These are phyloP conservation scores for Chrysoperla carnea DNA, from an alignment of 1,140 invertebrate genomes.

Conservation along the genomic window DNA sequence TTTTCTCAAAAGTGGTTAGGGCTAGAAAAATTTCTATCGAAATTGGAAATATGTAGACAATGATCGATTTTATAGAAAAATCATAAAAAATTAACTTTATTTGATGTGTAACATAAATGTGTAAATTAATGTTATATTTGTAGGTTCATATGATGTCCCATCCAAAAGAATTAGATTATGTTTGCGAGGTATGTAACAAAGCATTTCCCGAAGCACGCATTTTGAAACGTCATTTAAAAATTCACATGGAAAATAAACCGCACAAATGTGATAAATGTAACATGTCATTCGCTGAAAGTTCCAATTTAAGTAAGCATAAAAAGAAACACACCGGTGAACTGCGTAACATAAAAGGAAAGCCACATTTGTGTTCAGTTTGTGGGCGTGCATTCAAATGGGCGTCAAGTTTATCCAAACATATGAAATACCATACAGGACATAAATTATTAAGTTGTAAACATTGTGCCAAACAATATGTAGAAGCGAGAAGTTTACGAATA, in stretches of 20 bases:
- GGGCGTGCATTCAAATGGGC: conserved; percentile 25
- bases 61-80: too few relatives aligned
- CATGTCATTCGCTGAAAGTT: conserved; percentile 30
- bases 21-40: too few relatives aligned
- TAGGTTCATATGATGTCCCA: conserved; percentile 22
- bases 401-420: conserved; percentile 25
- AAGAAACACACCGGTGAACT: conserved; percentile 29
- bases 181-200: conserved; percentile 28
- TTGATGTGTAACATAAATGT: too few relatives aligned
- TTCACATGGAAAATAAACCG: conserved; percentile 21
- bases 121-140: conserved; percentile 2
- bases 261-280: conserved; percentile 28
- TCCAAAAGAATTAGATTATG: conserved; percentile 11
- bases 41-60: too few relatives aligned
- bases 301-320: conserved; percentile 28
- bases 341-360: conserved; percentile 24
- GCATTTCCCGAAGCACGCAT: conserved; percentile 26
- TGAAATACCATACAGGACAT: conserved; percentile 27
- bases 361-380: conserved; percentile 25
- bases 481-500: conserved; percentile 21
- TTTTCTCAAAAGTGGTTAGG: too few relatives aligned
- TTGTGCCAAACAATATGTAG: conserved; percentile 26
- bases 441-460: conserved; percentile 21
- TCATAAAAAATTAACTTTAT: too few relatives aligned
- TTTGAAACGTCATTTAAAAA: conserved; percentile 26